These are phyloP conservation scores for Microtus ochrogaster DNA, from an alignment of 2,113 vertebrate species.

Conservation along the genomic window DNA sequence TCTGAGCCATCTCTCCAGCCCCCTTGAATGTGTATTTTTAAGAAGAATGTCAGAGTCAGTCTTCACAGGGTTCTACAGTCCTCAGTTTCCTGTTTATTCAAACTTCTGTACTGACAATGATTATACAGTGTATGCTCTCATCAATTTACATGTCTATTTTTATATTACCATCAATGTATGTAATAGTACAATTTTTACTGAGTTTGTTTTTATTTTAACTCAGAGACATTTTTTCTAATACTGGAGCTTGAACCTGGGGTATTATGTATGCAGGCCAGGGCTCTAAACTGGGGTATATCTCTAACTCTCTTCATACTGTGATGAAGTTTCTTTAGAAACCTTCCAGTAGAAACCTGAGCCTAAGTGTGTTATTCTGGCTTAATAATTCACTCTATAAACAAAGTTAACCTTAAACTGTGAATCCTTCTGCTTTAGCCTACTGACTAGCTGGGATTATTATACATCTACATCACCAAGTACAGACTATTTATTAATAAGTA, in stretches of 20 bases:
- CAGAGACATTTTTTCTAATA: not conserved
- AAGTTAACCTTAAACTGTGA: not conserved
- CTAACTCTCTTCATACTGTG: not conserved
- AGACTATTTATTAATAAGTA: not conserved
- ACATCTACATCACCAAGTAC: not conserved
- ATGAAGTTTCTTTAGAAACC: not conserved
- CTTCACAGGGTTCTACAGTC: too few species aligned
- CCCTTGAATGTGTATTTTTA: not conserved
- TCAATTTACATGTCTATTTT: not conserved
- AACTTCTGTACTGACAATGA: accelerated
- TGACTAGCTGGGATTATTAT: not conserved
- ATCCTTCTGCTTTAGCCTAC: not conserved
- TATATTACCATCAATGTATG: not conserved
- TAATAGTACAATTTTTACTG: not conserved
- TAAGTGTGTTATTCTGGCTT: not conserved
- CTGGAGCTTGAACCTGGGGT: not conserved
- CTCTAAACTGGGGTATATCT: not conserved
- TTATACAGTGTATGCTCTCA: not conserved
- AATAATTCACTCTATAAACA: not conserved
- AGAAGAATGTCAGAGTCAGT: accelerated
- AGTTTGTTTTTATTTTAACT: not conserved
- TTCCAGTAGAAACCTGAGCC: not conserved
- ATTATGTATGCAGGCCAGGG: not conserved
- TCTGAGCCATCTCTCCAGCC: too few species aligned
- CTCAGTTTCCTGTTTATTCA: not conserved